phyloP scores from a whole-genome alignment of 2,113 vertebrate genomes.

The Otolemur garnettii region DNA sequence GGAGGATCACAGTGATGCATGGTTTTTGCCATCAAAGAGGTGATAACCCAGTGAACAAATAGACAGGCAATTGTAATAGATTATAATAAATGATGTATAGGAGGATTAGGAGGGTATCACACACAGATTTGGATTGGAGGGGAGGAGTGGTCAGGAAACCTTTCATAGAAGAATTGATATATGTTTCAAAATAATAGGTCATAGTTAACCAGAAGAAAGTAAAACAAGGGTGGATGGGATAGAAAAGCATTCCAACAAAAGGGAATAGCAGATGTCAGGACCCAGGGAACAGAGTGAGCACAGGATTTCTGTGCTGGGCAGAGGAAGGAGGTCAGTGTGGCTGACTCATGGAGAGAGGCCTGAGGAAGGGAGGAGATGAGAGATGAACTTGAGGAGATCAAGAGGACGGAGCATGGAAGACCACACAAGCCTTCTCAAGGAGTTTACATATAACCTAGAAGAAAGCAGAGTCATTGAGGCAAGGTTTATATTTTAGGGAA shows the following conservation, averaged over 20 bases:
- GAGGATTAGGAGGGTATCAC: neutral
- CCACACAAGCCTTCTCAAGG: neutral
- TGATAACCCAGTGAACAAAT: neutral
- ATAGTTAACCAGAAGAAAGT: neutral
- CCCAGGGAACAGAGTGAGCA: neutral
- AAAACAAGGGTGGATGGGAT: neutral
- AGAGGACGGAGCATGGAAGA: neutral
- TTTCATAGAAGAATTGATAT: neutral
- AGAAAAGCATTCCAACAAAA: neutral
- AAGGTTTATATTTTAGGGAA: neutral
- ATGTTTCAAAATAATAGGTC: constrained; percentile 46
- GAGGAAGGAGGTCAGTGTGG: neutral
- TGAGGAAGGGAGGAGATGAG: neutral
- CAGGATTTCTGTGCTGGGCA: neutral
- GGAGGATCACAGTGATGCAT: neutral
- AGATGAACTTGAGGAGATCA: neutral
- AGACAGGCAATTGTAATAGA: neutral
- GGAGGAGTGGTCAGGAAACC: neutral
- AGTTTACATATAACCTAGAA: neutral
- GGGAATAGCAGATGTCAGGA: neutral
- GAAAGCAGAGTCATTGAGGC: neutral
- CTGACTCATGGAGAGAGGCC: neutral
- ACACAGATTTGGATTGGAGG: neutral
- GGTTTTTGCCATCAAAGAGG: neutral
- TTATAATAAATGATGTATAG: neutral